Evolutionary conservation across 2,888 invertebrate genomes (phyloP), one percentile per base, ranked within the genome.

Genomic region (Tenthredo amoena): DNA sequence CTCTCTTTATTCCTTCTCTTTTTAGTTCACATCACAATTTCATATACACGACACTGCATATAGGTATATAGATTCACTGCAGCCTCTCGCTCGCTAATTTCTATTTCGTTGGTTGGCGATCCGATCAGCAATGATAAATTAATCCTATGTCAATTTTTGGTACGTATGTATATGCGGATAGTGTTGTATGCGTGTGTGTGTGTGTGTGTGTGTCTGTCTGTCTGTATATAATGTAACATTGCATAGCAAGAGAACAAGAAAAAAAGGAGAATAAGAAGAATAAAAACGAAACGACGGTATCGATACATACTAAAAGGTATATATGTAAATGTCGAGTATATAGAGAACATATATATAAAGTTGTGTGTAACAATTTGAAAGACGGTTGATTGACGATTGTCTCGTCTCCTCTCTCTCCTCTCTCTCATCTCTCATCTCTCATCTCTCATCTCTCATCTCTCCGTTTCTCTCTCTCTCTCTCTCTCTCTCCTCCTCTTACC

Each of bases 401-500:
- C 76, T n/a, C 37, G 15, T 26, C 72, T 47, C 43, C 65, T 15
- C 40, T 81, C 62, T 26, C 62, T 62, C 62, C 26, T 26, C 10
- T 26, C 50, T 47, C 77, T 77, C 85, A 26, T 55, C 43, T 21
- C 68, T 71, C 68, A 21, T 84, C 58, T 83, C 62, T 62, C 62
- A 21, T 62, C 21, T 26, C 62, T 10, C 62, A 26, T 62, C 26
- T 62, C 62, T 62, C 74, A 85, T 86, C 84, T 62, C 26, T 62
- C 50, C 34, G 58, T 71, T 84, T 37, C 18, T 21, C 55, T 71
- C 68, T 84, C 71, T 85, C 86, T n/a, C n/a, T n/a, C n/a, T 37
- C 18, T 21, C 55, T 71, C 68, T 84, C 71, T 85, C 86, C 84
- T 86, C 84, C 71, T 85, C 87, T 90, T 91, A 93, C 93, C 93